These are phyloP conservation scores for Lerista edwardsae DNA, from an alignment of 2,797 vertebrate species.

Conservation along the genomic window DNA sequence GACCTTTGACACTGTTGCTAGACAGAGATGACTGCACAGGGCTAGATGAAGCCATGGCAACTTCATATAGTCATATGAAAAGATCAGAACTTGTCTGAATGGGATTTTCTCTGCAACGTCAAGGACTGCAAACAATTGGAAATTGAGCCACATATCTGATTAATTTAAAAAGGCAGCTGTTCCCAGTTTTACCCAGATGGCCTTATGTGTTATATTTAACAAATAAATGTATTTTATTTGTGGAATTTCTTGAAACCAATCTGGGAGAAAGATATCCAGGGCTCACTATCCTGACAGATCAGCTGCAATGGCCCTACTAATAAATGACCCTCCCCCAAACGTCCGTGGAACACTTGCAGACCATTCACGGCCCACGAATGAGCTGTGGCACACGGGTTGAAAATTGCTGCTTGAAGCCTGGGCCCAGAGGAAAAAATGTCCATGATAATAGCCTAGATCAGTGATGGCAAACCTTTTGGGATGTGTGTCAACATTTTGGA, in stretches of 20 bases:
- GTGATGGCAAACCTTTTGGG: too few species aligned
- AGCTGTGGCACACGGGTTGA: too few species aligned
- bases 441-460: neutral
- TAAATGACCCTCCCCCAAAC: too few species aligned
- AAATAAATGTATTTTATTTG: neutral
- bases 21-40: neutral
- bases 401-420: neutral
- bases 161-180: neutral
- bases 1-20: neutral
- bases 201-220: neutral
- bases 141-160: neutral
- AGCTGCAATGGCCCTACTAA: too few species aligned
- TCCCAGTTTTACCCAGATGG: neutral
- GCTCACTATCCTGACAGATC: neutral
- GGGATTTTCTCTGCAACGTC: neutral
- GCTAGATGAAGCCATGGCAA: neutral
- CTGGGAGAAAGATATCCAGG: neutral
- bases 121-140: neutral
- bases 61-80: neutral
- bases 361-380: too few species aligned
- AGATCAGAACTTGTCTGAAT: neutral
- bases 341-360: too few species aligned
- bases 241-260: neutral
- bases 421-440: neutral
- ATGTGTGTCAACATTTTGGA: too few species aligned